Evolutionary conservation across 1,140 invertebrate genomes (phyloP), one percentile per base, ranked within the genome.

Genomic region (Riptortus pedestris): DNA sequence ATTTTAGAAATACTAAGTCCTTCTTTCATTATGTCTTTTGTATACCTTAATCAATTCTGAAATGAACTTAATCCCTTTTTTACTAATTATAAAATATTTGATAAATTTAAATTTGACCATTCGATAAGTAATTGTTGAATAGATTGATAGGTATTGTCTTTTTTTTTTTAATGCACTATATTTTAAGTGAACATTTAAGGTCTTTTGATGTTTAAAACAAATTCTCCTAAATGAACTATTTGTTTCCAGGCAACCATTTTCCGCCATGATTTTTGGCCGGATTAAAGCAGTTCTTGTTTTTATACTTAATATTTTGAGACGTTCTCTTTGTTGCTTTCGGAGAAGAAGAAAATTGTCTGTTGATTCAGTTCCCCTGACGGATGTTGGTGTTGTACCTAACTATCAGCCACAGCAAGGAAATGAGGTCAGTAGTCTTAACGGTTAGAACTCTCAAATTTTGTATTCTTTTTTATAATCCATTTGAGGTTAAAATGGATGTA

Each of bases 311-410:
- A 65, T 76, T 31, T 75, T 80, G 31, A 75, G 75, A 61, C 72
- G 77, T 24, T 79, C 79, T 0, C 73, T 81, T 70, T 80, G 79
- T 68, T 81, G 79, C 69, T 73, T 81, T 31, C 73, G 78, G 31
- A 72, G 77, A 58, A 71, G 78, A 68, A 72, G 78, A 71, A 72
- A 76, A 67, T 74, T 73, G 2, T 79, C 76, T 2, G 76, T 73
- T 60, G 79, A 80, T 65, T 74, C 74, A 0, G 75, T 79, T 24
- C 79, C 79, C 0, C 71, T 81, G 51, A 79, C 79, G 1, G 71
- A 74, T 5, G 72, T 81, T 14, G 77, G 77, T 26, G 74, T 79
- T 22, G 70, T 80, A 45, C 73, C 78, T 2, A 79, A 74, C 65
- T 67, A 70, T n/a, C 33, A 60, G 31, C 62, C 3, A 26, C 57